Conservation (phyloP, 2,797 vertebrate species). For the Tauraco hartlaubi region DNA sequence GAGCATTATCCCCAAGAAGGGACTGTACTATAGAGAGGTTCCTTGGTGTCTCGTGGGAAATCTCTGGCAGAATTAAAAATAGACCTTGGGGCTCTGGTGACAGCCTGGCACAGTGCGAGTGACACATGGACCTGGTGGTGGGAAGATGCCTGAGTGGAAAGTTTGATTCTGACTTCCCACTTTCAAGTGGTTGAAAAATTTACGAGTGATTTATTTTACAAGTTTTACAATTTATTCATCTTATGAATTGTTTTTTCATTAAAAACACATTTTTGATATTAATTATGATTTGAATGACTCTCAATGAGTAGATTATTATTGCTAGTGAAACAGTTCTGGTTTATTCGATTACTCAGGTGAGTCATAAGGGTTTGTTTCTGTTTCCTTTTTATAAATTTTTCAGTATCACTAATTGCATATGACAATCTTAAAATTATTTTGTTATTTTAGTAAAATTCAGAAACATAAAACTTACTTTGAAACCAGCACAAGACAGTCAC, state of each 20-base stretch:
- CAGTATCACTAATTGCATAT: neutral
- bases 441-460: neutral
- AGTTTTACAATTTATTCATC: neutral
- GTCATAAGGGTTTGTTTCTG: neutral
- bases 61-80: neutral
- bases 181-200: neutral
- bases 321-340: neutral
- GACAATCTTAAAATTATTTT: neutral
- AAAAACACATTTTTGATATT: neutral
- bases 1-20: neutral
- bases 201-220: neutral
- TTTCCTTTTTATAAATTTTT: neutral
- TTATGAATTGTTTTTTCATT: neutral
- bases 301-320: neutral
- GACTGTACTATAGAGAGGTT: neutral
- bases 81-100: neutral
- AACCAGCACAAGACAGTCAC: neutral
- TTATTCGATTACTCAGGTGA: neutral
- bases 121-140: neutral
- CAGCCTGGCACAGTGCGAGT: neutral
- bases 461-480: neutral
- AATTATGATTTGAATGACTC: neutral
- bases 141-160: neutral
- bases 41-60: neutral
- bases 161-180: neutral